A percentile compares a stretch with the other conserved stretches of the same genome.
These are phyloP conservation scores for Megamerina dolium DNA, from an alignment of 2,888 invertebrate species.

Conservation along the genomic window DNA sequence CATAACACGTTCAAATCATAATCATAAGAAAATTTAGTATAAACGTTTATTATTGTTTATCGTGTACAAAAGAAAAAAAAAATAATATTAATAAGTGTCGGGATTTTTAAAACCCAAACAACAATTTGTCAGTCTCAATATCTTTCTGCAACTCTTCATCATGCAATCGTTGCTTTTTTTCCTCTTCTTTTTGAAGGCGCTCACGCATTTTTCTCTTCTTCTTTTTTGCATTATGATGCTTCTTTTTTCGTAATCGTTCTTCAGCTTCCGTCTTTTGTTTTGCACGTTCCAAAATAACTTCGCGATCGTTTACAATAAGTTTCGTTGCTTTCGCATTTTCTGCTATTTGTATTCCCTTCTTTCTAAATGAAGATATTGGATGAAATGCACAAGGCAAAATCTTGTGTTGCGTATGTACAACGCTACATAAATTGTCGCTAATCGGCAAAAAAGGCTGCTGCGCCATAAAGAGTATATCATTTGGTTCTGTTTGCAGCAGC, in stretches of 20 bases:
- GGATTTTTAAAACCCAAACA: too few relatives aligned
- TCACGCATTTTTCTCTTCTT: too few relatives aligned
- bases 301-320: conserved; percentile 8
- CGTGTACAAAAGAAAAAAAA: too few relatives aligned
- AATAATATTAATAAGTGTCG: too few relatives aligned
- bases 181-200: background rate
- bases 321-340: background rate
- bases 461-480: conserved; percentile 31
- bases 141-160: too few relatives aligned
- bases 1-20: conserved; percentile 4
- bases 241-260: background rate
- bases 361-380: too few relatives aligned
- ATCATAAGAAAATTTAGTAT: background rate
- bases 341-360: conserved; percentile 3
- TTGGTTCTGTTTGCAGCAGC: conserved; percentile 25
- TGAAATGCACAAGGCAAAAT: conserved; percentile 36
- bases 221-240: background rate
- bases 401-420: conserved; percentile 29
- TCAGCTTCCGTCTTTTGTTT: background rate
- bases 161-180: background rate
- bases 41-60: too few relatives aligned
- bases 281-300: too few relatives aligned
- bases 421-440: conserved; percentile 27
- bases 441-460: conserved; percentile 30
- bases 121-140: too few relatives aligned